A percentile compares a stretch with the other conserved stretches of the same genome.
Conservation (phyloP, 2,888 invertebrate species). For the Eulithis prunata region DNA sequence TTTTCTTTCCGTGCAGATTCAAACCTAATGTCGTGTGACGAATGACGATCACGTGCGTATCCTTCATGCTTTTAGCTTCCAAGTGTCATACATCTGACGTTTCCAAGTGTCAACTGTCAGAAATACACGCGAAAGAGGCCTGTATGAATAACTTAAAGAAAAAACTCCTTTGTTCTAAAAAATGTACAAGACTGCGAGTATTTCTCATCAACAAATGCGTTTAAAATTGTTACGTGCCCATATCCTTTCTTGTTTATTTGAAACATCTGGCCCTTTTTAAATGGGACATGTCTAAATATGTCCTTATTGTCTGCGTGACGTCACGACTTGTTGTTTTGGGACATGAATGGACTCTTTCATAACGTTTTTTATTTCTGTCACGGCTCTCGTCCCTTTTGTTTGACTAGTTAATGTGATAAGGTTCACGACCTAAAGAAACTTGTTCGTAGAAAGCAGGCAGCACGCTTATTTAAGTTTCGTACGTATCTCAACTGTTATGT, state of each 20-base stretch:
- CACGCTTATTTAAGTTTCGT: neutral
- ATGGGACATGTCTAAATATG: conserved; percentile 49
- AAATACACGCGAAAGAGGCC: conserved; percentile 12
- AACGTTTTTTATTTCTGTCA: conserved; percentile 41
- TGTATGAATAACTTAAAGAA: conserved; percentile 14
- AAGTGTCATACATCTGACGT: conserved; percentile 56
- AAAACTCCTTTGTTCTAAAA: conserved; percentile 8
- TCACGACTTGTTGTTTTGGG: conserved; percentile 49
- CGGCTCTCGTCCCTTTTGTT: conserved; percentile 37
- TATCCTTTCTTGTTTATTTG: conserved; percentile 33
- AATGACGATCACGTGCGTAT: conserved; percentile 66
- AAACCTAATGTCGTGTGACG: conserved; percentile 78
- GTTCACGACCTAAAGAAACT: conserved; percentile 23
- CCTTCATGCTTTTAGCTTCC: conserved; percentile 48
- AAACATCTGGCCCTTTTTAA: conserved; percentile 38
- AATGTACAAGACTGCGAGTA: conserved; percentile 1
- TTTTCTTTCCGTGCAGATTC: no score
- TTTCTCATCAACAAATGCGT: conserved; percentile 24
- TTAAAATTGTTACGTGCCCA: conserved; percentile 25
- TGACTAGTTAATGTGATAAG: conserved; percentile 38
- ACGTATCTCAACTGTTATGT: no score
- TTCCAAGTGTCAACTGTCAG: conserved; percentile 40
- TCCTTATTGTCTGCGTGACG: conserved; percentile 51
- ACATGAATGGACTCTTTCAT: conserved; percentile 51
- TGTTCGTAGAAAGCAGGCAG: conserved; percentile 3